Evolutionary conservation across 2,888 invertebrate species (phyloP).

Genomic region (Dryadula phaetusa): DNA sequence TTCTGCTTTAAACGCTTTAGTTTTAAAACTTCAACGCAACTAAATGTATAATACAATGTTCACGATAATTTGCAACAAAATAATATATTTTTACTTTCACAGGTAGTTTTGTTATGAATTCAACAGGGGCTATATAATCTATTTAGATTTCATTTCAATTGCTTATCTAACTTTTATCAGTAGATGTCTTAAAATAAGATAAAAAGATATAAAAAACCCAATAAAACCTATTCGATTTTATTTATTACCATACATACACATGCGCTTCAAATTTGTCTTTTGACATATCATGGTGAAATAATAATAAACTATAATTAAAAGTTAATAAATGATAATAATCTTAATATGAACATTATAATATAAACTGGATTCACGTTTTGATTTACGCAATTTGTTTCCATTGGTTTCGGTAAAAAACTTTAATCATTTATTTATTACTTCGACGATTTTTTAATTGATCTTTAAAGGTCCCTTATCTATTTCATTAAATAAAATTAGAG

Average conservation of each 20-base stretch:
- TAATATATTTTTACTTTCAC: constrained; percentile 11
- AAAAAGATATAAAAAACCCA: neutral
- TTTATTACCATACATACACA: neutral
- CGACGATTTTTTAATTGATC: neutral
- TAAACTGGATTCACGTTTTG: neutral
- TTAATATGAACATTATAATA: neutral
- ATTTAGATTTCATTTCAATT: neutral
- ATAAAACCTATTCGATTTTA: neutral
- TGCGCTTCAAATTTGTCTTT: neutral
- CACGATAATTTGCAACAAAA: constrained; percentile 13
- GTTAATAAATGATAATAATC: neutral
- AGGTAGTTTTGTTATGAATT: neutral
- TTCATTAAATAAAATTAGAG: too few relatives aligned
- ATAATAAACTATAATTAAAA: neutral
- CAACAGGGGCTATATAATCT: constrained; percentile 1
- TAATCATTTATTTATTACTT: neutral
- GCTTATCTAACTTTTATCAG: constrained; percentile 1
- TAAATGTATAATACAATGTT: constrained; percentile 11
- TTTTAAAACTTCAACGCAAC: neutral
- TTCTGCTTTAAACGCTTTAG: too few relatives aligned
- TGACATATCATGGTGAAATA: neutral
- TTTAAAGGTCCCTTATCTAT: neutral
- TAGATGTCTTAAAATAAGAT: neutral
- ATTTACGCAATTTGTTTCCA: too few relatives aligned
- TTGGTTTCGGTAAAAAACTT: too few relatives aligned